A percentile compares a stretch with the other conserved stretches of the same genome.
These are phyloP conservation scores for Oxyruncus cristatus DNA, from an alignment of 2,113 vertebrate species.

Conservation along the genomic window DNA sequence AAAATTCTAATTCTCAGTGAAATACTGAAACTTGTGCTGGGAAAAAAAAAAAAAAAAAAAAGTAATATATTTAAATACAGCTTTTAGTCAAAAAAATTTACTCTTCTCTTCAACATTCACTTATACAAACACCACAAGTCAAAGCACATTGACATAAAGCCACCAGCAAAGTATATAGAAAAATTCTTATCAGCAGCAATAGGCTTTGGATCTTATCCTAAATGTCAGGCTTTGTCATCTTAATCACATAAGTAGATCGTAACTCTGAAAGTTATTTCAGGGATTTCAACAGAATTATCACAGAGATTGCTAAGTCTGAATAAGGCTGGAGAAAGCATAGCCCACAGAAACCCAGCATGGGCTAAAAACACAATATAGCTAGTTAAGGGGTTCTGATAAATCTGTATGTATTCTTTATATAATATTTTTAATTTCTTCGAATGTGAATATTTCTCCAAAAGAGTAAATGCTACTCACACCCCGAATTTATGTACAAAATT, in stretches of 20 bases:
- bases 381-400: not conserved
- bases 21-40: not conserved
- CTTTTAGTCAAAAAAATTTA: not conserved
- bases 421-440: not conserved
- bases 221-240: not conserved
- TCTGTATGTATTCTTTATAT: not conserved
- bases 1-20: not conserved
- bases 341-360: not conserved
- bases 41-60: not conserved
- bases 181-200: not conserved
- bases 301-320: not conserved
- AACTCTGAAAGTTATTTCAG: not conserved
- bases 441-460: not conserved
- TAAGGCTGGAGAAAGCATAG: not conserved
- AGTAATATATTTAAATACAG: not conserved
- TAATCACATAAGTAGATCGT: not conserved
- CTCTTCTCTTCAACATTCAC: not conserved
- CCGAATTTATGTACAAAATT: not conserved
- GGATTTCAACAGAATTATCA: not conserved
- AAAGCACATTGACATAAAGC: not conserved
- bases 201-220: not conserved
- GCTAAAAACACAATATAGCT: accelerated
- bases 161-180: not conserved
- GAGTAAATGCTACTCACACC: not conserved
- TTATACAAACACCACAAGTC: not conserved